These are phyloP conservation scores for Silurus meridionalis DNA, from an alignment of 2,113 vertebrate species.

Conservation along the genomic window DNA sequence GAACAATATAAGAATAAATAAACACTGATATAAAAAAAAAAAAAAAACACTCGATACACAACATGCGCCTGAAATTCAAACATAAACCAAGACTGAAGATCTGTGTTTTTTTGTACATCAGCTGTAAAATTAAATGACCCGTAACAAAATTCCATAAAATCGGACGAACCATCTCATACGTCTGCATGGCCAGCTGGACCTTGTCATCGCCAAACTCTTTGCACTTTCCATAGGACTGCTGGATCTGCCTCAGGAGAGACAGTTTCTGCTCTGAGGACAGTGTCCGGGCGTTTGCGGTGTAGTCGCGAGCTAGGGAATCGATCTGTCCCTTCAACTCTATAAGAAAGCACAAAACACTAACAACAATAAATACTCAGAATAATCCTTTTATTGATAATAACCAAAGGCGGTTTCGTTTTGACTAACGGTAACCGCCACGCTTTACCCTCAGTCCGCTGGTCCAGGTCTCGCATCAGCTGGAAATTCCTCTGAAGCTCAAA, in stretches of 20 bases:
- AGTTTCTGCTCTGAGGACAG: conserved; percentile 83
- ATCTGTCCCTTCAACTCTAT: conserved; percentile 88
- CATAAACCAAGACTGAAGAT: too few relatives aligned
- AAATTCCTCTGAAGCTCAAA: conserved; percentile 90
- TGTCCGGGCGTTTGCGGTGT: conserved; percentile 81
- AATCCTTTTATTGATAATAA: background rate
- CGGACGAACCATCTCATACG: conserved; percentile 87
- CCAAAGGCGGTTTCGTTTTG: background rate
- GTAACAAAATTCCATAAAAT: background rate
- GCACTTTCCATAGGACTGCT: conserved; percentile 86
- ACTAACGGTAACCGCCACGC: background rate
- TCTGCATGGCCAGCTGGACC: conserved; percentile 91
- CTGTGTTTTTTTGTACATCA: background rate
- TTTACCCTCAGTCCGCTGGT: conserved; percentile 86
- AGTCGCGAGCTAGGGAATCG: conserved; percentile 84
- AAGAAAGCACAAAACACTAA: conserved; percentile 26
- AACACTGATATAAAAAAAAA: too few relatives aligned
- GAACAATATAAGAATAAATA: too few relatives aligned
- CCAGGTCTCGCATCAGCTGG: conserved; percentile 86
- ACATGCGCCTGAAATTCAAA: too few relatives aligned
- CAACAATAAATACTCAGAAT: background rate
- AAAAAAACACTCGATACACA: too few relatives aligned
- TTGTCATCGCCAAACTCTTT: conserved; percentile 90
- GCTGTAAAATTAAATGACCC: background rate
- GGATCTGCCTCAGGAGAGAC: conserved; percentile 84